Percentiles rank a stretch among this genome's conserved stretches.
phyloP scores from a whole-genome alignment of 2,888 invertebrate genomes.

The Agriopis aurantiaria region DNA sequence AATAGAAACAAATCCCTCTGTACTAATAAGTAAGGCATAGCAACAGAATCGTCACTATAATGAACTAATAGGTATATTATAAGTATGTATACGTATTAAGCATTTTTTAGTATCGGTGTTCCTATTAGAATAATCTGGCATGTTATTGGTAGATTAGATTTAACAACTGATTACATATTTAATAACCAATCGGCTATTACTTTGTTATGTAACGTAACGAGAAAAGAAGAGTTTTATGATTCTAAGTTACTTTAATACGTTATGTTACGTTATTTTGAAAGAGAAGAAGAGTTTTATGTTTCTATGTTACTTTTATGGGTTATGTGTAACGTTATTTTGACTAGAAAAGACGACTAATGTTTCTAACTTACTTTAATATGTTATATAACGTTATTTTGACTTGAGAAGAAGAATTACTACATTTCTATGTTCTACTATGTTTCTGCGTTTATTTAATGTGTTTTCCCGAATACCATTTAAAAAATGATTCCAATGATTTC shows the following conservation, averaged over 20 bases:
- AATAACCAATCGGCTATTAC: neutral
- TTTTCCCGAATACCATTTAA: neutral
- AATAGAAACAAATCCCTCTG: too few species aligned
- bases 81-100: too few species aligned
- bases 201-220: neutral
- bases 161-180: conserved; percentile 9
- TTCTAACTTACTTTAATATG: neutral
- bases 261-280: neutral
- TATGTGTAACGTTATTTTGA: neutral
- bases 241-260: neutral
- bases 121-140: neutral
- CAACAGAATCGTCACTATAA: neutral
- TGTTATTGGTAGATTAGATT: conserved; percentile 10
- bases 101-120: neutral
- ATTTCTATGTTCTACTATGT: too few species aligned
- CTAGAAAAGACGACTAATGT: neutral
- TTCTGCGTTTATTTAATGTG: neutral
- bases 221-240: neutral
- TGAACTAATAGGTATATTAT: neutral
- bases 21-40: too few species aligned
- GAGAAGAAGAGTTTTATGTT: neutral
- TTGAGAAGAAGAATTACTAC: too few species aligned
- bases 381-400: too few species aligned
- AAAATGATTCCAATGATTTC: neutral
- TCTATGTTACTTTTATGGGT: neutral